These are phyloP conservation scores for Cheilosia pagana DNA, from an alignment of 2,888 invertebrate species.

Conservation along the genomic window DNA sequence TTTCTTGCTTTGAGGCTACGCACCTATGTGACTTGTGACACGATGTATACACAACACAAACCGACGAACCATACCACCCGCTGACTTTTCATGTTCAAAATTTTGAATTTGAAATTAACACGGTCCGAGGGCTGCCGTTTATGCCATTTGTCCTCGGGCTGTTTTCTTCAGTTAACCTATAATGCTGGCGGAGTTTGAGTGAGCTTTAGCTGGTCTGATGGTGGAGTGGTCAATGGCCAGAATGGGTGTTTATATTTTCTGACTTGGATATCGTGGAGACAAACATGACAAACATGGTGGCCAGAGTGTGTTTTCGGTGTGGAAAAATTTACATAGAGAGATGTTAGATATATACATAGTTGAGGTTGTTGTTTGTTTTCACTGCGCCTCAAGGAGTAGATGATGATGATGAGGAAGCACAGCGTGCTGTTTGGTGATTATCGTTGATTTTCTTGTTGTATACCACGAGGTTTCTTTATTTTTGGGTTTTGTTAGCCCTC, in stretches of 20 bases:
- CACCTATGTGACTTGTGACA: conserved; percentile 30
- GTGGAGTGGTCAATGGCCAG: conserved; percentile 31
- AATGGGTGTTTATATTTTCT: conserved; percentile 10
- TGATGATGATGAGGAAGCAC: conserved; percentile 20
- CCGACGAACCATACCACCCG: conserved; percentile 46
- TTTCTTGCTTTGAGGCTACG: conserved; percentile 16
- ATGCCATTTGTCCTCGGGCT: conserved; percentile 52
- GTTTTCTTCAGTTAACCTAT: neutral
- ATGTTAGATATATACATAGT: conserved; percentile 43
- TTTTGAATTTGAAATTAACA: conserved; percentile 64
- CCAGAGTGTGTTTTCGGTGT: neutral
- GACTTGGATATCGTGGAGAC: conserved; percentile 10
- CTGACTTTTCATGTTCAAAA: conserved; percentile 52
- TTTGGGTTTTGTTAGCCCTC: conserved; percentile 7
- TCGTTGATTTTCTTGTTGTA: conserved; percentile 40
- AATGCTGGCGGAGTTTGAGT: neutral
- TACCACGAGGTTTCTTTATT: conserved; percentile 1
- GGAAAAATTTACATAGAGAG: conserved; percentile 40
- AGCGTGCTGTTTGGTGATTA: conserved; percentile 50
- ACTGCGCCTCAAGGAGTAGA: conserved; percentile 34
- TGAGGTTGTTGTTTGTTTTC: conserved; percentile 32
- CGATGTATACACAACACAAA: conserved; percentile 38
- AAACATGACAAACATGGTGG: conserved; percentile 5
- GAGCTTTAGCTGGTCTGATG: neutral
- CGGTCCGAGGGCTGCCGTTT: conserved; percentile 48